Evolutionary conservation across 1,140 invertebrate genomes (phyloP), one percentile per base, ranked within the genome.

Genomic region (Augochlora pura): DNA sequence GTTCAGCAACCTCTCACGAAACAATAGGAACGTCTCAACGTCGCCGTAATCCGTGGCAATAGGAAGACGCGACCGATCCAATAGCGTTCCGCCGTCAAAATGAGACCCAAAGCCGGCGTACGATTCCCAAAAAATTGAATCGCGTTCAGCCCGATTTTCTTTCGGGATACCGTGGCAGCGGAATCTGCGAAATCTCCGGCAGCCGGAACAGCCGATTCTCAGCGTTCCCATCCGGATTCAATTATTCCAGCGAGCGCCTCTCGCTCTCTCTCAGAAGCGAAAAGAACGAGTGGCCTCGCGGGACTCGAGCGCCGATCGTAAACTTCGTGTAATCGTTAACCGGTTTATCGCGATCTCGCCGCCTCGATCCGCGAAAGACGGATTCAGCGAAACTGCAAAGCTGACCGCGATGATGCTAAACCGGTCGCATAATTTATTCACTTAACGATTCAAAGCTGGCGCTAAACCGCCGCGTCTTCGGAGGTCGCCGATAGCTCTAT

Each of bases 271-370:
- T 25, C 16, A 10, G 25, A n/a, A 66, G 27, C 9, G 42, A 23
- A 59, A 49, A 38, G 68, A 63, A 49, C 27, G 39, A 23, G 16
- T 21, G 57, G 38, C 42, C 70, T 46, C 68, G 18, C 18, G 77
- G 54, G 64, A 69, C 10, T 14, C 10, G 39, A 69, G 16, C 49
- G 23, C 23, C 27, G 60, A 60, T 81, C 78, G 73, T 78, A 70
- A 85, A 85, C 25, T 52, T 67, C 52, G 81, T 42, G 81, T 63
- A 78, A 85, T 83, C 82, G 74, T 81, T 85, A 75, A 81, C 73
- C 66, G 63, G 72, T 83, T 84, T 83, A 80, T 84, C 80, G 69
- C 73, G 52, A 85, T 84, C 83, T 75, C 69, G 52, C 63, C 63
- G 71, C 46, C 63, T 67, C 32, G 54, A 27, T 54, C n/a, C 25